Evolutionary conservation across 2,888 invertebrate species (phyloP).

Genomic region (Dryobotodes eremita): DNA sequence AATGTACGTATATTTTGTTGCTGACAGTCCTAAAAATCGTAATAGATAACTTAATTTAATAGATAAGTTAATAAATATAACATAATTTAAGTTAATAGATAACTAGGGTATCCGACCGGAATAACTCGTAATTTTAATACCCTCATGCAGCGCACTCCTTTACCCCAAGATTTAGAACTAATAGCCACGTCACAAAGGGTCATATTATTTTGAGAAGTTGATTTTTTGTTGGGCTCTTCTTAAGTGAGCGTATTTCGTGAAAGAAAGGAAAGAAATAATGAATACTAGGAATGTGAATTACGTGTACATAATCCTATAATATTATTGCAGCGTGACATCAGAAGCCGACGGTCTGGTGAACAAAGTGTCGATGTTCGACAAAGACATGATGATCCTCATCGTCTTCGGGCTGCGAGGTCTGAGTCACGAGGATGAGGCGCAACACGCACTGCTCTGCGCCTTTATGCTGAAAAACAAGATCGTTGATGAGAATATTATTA

Average conservation of each 20-base stretch:
- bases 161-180: neutral
- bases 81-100: too few relatives aligned
- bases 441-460: slow-evolving; percentile 92
- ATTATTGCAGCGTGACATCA: slow-evolving; percentile 82
- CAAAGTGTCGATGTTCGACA: slow-evolving; percentile 93
- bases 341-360: slow-evolving; percentile 92
- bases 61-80: too few relatives aligned
- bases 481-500: slow-evolving; percentile 84
- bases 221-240: neutral
- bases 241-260: neutral
- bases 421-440: slow-evolving; percentile 93
- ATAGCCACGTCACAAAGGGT: neutral
- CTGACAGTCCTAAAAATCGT: too few relatives aligned
- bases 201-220: neutral
- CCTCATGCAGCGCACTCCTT: neutral
- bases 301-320: neutral
- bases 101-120: too few relatives aligned
- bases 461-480: slow-evolving; percentile 88
- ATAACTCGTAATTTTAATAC: neutral
- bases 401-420: slow-evolving; percentile 94
- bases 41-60: too few relatives aligned
- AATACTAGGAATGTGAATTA: neutral
- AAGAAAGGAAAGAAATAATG: neutral
- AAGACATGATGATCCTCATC: slow-evolving; percentile 93
- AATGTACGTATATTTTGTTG: too few relatives aligned